Conservation (phyloP, 2,113 vertebrate species). For the Kryptolebias marmoratus region DNA sequence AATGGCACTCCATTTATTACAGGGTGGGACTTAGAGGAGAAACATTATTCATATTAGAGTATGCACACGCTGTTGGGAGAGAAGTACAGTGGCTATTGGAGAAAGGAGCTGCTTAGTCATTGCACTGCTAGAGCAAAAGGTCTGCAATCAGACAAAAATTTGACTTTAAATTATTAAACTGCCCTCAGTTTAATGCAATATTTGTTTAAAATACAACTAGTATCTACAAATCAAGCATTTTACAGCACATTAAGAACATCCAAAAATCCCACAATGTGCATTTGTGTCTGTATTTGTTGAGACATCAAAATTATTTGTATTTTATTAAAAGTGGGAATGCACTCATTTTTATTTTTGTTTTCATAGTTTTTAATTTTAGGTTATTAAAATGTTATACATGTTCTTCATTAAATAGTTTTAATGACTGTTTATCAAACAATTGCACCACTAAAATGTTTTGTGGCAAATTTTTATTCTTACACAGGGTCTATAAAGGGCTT, state of each 20-base stretch:
- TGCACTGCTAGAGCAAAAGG: conserved; percentile 32
- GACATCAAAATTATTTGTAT: no score
- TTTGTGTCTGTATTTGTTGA: background rate
- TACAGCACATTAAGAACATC: background rate
- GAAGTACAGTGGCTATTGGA: conserved; percentile 28
- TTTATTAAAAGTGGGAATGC: no score
- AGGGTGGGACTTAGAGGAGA: conserved; percentile 80
- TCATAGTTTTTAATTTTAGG: no score
- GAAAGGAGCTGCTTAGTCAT: conserved; percentile 61
- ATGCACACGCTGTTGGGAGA: conserved; percentile 69
- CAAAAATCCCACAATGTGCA: background rate
- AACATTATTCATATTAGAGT: conserved; percentile 86
- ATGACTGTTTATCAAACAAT: no score
- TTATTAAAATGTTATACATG: no score
- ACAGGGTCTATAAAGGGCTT: no score
- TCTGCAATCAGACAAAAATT: conserved; percentile 19
- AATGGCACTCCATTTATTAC: conserved; percentile 95
- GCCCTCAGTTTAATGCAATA: background rate
- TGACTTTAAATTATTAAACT: conserved; percentile 29
- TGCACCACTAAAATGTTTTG: no score
- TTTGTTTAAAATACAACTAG: no score
- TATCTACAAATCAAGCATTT: background rate
- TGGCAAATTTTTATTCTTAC: no score
- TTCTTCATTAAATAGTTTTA: no score
- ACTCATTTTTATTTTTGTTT: no score